Evolutionary conservation across 2,797 vertebrate genomes (phyloP), one percentile per base, ranked within the genome.

Genomic region (Clarias laeviceps): DNA sequence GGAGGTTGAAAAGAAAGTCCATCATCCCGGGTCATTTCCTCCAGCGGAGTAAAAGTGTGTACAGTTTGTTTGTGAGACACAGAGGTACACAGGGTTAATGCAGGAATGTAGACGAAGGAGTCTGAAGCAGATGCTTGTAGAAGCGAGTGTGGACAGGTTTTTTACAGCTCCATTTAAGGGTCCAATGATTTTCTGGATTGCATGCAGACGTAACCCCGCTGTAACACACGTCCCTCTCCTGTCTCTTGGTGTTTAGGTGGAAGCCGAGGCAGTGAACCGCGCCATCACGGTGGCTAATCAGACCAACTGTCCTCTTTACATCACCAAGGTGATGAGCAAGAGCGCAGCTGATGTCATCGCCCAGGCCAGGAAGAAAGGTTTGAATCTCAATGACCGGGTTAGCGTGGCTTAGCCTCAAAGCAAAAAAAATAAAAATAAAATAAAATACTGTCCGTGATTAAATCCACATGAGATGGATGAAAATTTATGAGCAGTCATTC

Each of bases 241-340:
- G 17, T 68, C 29, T 70, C 9, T 40, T 54, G 62, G 50, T 72
- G 54, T 84, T 8, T 89, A 99, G 98, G 98, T 99, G 64, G 98
- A 99, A 93, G 98, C 98, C 0, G 98, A 99, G 93, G 98, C 98
- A 0, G 98, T 99, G 59, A 99, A 99, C 90, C 96, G 98, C 68
- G 95, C 97, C 0, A 96, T 99, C 88, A 99, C 98, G 18, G 97
- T 99, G 1, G 98, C 98, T 93, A 99, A 99, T 94, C 98, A 99
- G 94, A 99, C 98, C 93, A 99, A 99, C 95, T 99, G 98, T 83
- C 98, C 98, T 0, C 96, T 99, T 40, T 99, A 99, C 40, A 80
- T 99, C 91, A 99, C 97, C 93, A 99, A 98, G 93, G 98, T 99
- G 94, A 99, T 99, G 98, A 99, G 98, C 94, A 99, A 98, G 94